phyloP scores from a whole-genome alignment of 2,113 vertebrate genomes.

The Tupaia chinensis region DNA sequence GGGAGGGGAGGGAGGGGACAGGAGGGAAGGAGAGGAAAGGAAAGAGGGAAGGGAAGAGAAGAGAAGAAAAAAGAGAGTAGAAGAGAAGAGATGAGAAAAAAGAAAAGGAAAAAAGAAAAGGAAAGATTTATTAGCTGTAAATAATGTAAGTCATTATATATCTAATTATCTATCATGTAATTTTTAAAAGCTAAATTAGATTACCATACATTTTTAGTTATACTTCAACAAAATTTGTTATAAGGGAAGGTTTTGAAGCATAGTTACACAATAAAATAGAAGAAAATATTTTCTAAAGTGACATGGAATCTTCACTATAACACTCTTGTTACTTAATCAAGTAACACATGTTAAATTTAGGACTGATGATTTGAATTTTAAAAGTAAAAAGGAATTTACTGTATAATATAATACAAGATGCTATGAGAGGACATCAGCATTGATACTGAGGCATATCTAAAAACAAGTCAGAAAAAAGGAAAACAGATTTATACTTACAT shows the following conservation, averaged over 20 bases:
- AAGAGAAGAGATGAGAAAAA: no score
- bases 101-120: background rate
- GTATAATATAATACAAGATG: background rate
- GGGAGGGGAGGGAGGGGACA: no score
- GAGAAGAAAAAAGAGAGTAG: no score
- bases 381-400: background rate
- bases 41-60: no score
- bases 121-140: background rate
- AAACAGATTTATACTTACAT: background rate
- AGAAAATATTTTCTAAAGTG: background rate
- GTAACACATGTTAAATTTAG: background rate
- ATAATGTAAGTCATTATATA: background rate
- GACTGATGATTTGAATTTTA: background rate
- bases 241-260: background rate
- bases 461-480: background rate
- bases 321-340: background rate
- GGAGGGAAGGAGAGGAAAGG: no score
- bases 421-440: background rate
- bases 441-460: background rate
- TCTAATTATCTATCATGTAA: background rate
- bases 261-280: background rate
- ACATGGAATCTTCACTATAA: background rate
- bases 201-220: background rate
- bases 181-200: conserved; percentile 17
- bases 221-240: background rate